phyloP scores from a whole-genome alignment of 2,113 vertebrate genomes.

The Podarcis raffonei region DNA sequence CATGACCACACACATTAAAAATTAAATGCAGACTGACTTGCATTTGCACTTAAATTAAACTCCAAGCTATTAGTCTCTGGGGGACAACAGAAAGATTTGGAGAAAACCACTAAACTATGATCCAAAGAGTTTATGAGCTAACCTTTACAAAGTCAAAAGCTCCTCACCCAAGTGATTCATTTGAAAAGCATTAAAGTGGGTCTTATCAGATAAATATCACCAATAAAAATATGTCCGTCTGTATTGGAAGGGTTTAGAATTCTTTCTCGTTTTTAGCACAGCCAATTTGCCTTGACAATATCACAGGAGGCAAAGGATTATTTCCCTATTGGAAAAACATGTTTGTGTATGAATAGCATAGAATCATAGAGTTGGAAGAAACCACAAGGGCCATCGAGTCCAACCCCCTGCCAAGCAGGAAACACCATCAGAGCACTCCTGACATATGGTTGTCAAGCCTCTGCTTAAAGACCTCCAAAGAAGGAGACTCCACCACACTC shows the following conservation, averaged over 20 bases:
- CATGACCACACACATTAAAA: slow-evolving; percentile 37
- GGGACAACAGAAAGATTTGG: background rate
- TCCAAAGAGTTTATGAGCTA: slow-evolving; percentile 21
- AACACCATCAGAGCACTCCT: no score
- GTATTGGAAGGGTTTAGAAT: background rate
- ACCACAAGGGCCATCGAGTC: no score
- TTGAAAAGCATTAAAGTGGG: slow-evolving; percentile 17
- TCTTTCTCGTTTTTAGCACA: slow-evolving; percentile 1
- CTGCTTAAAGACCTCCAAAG: no score
- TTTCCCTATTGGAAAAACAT: background rate
- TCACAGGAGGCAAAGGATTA: background rate
- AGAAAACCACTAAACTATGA: slow-evolving; percentile 50
- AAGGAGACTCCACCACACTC: no score
- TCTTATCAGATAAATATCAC: slow-evolving; percentile 3
- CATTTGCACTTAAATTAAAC: slow-evolving; percentile 47
- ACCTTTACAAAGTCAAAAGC: slow-evolving; percentile 26
- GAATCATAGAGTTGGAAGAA: no score
- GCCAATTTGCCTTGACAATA: slow-evolving; percentile 23
- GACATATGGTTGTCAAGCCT: no score
- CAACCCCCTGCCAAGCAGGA: no score
- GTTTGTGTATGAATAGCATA: slow-evolving; percentile 12
- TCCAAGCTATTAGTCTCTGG: slow-evolving; percentile 14
- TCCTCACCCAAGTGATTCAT: background rate
- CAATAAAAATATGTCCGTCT: slow-evolving; percentile 12
- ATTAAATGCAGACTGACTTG: slow-evolving; percentile 26